Base-by-base conservation (phyloP, 2,797 vertebrate species). In the Lacerta agilis region DNA sequence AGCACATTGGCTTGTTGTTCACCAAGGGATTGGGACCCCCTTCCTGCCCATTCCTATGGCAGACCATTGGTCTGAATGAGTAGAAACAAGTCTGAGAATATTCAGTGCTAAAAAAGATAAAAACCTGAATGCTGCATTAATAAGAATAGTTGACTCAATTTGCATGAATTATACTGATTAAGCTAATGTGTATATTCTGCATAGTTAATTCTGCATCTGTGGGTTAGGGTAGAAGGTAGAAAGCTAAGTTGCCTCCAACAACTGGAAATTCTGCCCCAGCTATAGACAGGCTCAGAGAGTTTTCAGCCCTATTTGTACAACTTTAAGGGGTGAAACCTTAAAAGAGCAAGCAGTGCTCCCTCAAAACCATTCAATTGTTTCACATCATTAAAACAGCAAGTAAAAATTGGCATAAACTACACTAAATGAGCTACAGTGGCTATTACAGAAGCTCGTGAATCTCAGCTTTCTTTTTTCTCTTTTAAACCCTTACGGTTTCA, bases 401-500 rank as follows among this genome's bases (percentile, higher is more conserved):
- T 79, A 86, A 27, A 11, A 79, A 79, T 38, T 71, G 43, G 64
- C 43, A 79, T 43, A 64, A 43, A 20, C 36, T 36, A 38, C 69
- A 27, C n/a, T 43, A 55, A 71, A 71, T 79, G 43, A 86, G 8
- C 33, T 71, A 55, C 77, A 55, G 61, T 71, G 66, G 15, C 23
- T 86, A 15, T 55, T 13, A 38, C 64, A 79, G 66, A 79, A 86
- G 77, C 43, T 43, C 2, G 33, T 71, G 43, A 79, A 18, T 79
- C 20, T 79, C 33, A 29, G 23, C 8, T 43, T 77, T 85, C 45
- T 69, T 66, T 79, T 25, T 38, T 58, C 20, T 29, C n/a, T 71
- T 86, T 79, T 55, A 86, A 78, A 86, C 25, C 45, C 41, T 79
- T 79, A 49, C 41, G n/a, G 76, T 71, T 79, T 79, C 66, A 79